Evolutionary conservation across 2,113 vertebrate genomes (phyloP).

Genomic region (Poeciliopsis prolifica): DNA sequence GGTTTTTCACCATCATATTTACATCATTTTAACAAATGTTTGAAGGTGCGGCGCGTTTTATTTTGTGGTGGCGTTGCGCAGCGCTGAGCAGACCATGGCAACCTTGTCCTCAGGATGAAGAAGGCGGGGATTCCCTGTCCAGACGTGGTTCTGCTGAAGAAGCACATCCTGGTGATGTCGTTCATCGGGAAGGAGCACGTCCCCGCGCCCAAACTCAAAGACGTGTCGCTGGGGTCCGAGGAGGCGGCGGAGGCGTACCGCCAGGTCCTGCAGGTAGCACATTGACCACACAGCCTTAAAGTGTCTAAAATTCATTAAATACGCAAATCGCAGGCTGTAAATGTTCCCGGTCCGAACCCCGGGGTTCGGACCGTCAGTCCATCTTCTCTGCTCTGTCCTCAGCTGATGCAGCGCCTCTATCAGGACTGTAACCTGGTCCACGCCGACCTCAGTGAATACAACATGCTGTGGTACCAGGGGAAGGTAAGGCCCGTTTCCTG

Average conservation of each 20-base stretch:
- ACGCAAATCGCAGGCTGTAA: no score
- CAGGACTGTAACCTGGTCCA: constrained; percentile 92
- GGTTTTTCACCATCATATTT: no score
- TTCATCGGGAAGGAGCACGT: constrained; percentile 95
- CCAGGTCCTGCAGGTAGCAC: constrained; percentile 78
- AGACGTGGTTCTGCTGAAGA: constrained; percentile 91
- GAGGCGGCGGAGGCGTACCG: constrained; percentile 90
- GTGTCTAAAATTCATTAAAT: no score
- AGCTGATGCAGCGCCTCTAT: constrained; percentile 95
- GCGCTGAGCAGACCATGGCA: background rate
- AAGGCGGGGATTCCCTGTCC: constrained; percentile 92
- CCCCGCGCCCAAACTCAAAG: constrained; percentile 95
- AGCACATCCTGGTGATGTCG: constrained; percentile 97
- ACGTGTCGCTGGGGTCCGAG: constrained; percentile 84
- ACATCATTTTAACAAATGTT: no score
- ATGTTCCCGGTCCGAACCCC: no score
- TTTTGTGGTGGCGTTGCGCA: no score
- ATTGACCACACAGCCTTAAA: no score
- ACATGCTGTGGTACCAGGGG: constrained; percentile 93
- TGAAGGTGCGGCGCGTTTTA: no score
- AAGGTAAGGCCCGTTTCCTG: constrained; percentile 56
- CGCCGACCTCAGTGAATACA: constrained; percentile 97
- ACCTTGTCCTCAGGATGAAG: constrained; percentile 84
- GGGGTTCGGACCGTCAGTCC: no score
- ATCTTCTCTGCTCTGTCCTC: background rate